phyloP scores from a whole-genome alignment of 2,888 invertebrate genomes.

The Drosophila infuscata region DNA sequence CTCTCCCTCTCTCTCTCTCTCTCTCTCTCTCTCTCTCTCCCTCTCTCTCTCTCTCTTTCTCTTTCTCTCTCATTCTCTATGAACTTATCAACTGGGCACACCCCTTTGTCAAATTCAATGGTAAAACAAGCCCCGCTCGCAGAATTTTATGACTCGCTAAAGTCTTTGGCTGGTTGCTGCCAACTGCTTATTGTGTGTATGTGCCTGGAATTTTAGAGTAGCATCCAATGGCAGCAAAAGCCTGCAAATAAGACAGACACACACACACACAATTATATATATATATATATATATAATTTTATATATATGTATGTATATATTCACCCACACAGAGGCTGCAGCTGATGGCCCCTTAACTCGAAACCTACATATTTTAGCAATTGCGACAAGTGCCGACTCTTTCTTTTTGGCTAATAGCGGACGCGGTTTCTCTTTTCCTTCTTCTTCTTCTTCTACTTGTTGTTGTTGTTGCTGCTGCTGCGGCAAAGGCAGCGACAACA shows the following conservation, averaged over 20 bases:
- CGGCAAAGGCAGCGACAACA: conserved; percentile 34
- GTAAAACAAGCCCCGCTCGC: conserved; percentile 54
- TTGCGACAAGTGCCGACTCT: conserved; percentile 58
- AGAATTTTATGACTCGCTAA: conserved; percentile 75
- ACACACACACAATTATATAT: neutral
- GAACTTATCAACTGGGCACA: neutral
- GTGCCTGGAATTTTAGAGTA: conserved; percentile 66
- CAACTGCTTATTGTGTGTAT: conserved; percentile 71
- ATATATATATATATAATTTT: too few species aligned
- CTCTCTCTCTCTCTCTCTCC: neutral
- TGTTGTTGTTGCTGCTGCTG: conserved; percentile 12
- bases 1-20: neutral
- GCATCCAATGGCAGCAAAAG: conserved; percentile 38
- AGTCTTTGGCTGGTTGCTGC: conserved; percentile 52
- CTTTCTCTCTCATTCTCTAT: neutral
- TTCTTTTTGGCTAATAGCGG: conserved; percentile 44
- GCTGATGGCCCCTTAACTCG: conserved; percentile 22
- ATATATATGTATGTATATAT: too few species aligned
- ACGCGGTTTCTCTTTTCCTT: conserved; percentile 13
- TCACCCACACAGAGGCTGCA: conserved; percentile 16
- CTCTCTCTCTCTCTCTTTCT: neutral
- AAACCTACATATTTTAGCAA: conserved; percentile 26
- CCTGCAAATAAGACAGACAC: conserved; percentile 10
- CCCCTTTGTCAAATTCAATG: neutral
- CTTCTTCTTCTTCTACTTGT: neutral